Conservation (phyloP, 1,140 invertebrate genomes). For the Drosophila paulistorum region DNA sequence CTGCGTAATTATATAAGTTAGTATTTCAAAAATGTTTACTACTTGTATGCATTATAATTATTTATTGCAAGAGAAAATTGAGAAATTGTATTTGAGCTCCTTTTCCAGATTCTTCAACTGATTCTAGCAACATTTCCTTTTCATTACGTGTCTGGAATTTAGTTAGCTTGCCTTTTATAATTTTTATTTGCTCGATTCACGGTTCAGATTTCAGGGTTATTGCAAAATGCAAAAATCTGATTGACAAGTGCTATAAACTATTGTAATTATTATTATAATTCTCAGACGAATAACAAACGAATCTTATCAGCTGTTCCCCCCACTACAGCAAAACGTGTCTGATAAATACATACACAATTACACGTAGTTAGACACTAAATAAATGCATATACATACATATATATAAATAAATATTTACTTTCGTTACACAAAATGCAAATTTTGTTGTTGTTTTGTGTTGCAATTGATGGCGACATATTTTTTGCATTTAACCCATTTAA, state of each 20-base stretch:
- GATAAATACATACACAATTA: neutral
- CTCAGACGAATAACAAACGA: neutral
- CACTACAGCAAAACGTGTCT: neutral
- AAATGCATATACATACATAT: too few species aligned
- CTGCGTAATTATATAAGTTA: too few species aligned
- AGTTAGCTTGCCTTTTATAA: constrained; percentile 3
- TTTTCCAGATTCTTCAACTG: too few species aligned
- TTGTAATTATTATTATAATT: constrained; percentile 6
- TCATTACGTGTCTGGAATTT: constrained; percentile 28
- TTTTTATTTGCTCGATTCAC: neutral
- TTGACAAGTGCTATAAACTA: neutral
- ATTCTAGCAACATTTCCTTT: neutral
- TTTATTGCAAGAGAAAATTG: too few species aligned
- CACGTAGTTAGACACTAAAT: constrained; percentile 12
- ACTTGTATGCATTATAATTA: too few species aligned
- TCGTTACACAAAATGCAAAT: constrained; percentile 19
- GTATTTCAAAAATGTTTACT: too few species aligned
- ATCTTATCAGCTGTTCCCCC: neutral
- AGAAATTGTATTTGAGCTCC: too few species aligned
- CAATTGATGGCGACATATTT: constrained; percentile 2
- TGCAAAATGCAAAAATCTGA: neutral
- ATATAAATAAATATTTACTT: constrained; percentile 8
- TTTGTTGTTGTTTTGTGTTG: neutral
- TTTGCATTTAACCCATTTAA: constrained; percentile 46
- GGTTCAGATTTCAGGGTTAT: constrained; percentile 41